Base-by-base conservation (phyloP, 2,113 vertebrate genomes). In the Colistium nudipinnis region DNA sequence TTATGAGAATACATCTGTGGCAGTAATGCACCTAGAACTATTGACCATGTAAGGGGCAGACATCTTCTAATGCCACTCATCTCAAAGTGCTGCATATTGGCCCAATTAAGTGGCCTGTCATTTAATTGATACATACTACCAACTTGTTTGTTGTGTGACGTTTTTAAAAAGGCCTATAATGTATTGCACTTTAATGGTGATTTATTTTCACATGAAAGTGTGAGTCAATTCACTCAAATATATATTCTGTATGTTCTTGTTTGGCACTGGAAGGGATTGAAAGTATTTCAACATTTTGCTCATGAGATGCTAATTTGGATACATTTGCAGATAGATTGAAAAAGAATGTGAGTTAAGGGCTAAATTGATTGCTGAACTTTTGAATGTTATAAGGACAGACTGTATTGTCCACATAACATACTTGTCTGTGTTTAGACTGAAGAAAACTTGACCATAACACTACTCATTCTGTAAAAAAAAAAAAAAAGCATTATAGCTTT, bases 121-220 rank as follows among this genome's bases (percentile, higher is more conserved):
- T 27, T 49, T 22, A 25, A 7, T 14, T 31, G 1, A 39, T 55
- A 64, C 65, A 60, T 61, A 47, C 62, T 53, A 65, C 30, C 74
- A 36, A 74, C 54, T 38, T 62, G 31, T 76, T 61, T 65, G 53
- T 30, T 66, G 57, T 74, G 30, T 62, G 47, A 70, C 65, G 1
- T 28, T 33, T 36, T 51, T 10, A 35, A 63, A 62, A 38, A 52
- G 41, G 52, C 35, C 61, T 75, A n/a, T 45, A 51, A 64, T 67
- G 30, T 30, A 78, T 69, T 83, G 83, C 83, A 77, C 69, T 70
- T 56, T 66, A 39, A 80, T 85, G 35, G 7, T 74, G 35, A 54
- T 3, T 44, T 59, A 70, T 70, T 47, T 70, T 51, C 59, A 73
- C 54, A 45, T 56, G 55, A 75, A 62, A 8, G 31, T 12, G 38